phyloP scores from a whole-genome alignment of 2,888 invertebrate species.

The Macaria notata region DNA sequence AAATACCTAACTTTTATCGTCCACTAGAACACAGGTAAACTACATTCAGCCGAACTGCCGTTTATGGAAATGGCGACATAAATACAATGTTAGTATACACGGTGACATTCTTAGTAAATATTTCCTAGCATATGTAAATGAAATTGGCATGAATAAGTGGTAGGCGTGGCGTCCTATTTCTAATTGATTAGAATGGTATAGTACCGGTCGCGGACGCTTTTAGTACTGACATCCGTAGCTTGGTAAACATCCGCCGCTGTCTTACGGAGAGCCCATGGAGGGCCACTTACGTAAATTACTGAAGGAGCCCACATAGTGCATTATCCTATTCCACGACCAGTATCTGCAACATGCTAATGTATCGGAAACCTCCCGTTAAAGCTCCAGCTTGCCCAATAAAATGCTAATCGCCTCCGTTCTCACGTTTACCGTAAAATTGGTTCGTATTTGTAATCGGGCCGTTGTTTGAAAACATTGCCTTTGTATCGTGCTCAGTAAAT shows the following conservation, averaged over 20 bases:
- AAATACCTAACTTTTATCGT: conserved; percentile 6
- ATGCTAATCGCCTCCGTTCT: conserved; percentile 30
- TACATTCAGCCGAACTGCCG: conserved; percentile 4
- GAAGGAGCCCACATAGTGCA: conserved; percentile 21
- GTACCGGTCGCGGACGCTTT: conserved; percentile 24
- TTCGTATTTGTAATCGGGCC: conserved; percentile 20
- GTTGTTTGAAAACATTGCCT: conserved; percentile 20
- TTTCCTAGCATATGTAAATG: conserved; percentile 15
- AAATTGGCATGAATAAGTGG: conserved; percentile 21
- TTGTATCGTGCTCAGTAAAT: conserved; percentile 19
- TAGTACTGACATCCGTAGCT: conserved; percentile 22
- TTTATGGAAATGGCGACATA: conserved; percentile 15
- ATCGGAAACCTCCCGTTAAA: conserved; percentile 26
- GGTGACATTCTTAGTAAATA: conserved; percentile 10
- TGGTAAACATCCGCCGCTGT: conserved; percentile 27
- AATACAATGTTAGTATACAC: conserved; percentile 9
- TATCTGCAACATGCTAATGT: conserved; percentile 21
- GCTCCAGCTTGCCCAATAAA: conserved; percentile 25
- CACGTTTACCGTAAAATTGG: conserved; percentile 26
- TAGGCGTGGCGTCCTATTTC: conserved; percentile 18
- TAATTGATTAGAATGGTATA: conserved; percentile 21
- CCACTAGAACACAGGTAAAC: conserved; percentile 1
- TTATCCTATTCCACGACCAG: conserved; percentile 12
- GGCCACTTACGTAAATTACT: conserved; percentile 23
- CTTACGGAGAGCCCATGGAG: conserved; percentile 19